Evolutionary conservation across 1,140 invertebrate species (phyloP), one percentile per base, ranked within the genome.

Genomic region (Diploscapter pachys): DNA sequence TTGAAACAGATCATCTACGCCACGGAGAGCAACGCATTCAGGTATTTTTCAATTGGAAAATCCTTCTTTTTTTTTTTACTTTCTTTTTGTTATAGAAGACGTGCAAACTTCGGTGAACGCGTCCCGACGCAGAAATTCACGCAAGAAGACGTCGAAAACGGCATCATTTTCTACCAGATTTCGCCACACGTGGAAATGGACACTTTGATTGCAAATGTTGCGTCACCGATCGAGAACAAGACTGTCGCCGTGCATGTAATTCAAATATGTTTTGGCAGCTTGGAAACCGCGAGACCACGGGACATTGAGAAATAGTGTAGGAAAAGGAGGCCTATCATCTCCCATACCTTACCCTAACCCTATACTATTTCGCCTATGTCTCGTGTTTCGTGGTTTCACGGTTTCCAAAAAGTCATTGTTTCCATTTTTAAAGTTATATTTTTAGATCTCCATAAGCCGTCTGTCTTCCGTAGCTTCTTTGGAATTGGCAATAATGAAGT

Each of bases 1-100:
- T n/a, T 56, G 31, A 64, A 72, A 9, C 70, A 73, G 48, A 80
- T 82, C 63, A 13, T 63, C 13, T 82, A 70, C 65, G 50, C 66
- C 8, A 68, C 48, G 52, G 11, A 5, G 8, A 31, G 66, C 52
- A 53, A 54, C 48, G 66, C 52, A 54, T 68, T 68, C 66, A 31
- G 31, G 31, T 31, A 31, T 31, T 31, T 31, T 31, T 31, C 31
- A 31, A 31, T 31, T 31, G 1, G 31, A 31, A 31, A 0, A 31
- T 31, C 31, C 31, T 31, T n/a, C n/a, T n/a, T n/a, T n/a, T n/a
- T n/a, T n/a, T n/a, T 31, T 31, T 31, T 31, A 31, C 31, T 31
- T 31, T 31, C 31, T 31, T 31, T 31, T 31, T 31, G 0, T 31
- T 31, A 31, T 31, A 31, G 31, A 31, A 31, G 31, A 31, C 31